Base-by-base conservation (phyloP, 2,888 invertebrate genomes). In the Lepidochitona cinerea region DNA sequence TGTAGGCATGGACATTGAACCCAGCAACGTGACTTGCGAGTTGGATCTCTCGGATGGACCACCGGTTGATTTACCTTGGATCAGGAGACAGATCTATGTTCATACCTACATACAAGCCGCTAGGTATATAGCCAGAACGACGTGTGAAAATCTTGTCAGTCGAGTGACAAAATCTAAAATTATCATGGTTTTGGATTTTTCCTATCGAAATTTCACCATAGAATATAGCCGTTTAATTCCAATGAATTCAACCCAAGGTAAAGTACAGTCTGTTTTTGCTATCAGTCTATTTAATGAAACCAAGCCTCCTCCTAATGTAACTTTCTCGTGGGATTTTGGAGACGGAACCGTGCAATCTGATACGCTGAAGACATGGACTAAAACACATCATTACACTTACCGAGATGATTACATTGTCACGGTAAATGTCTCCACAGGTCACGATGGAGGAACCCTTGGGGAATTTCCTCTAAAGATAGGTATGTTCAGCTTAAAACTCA, bases 301-400 rank as follows among this genome's bases (percentile, higher is more conserved):
- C 7, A 67, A 65, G 65, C 70, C 70, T 18, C 69, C 74, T 26
- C 68, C 73, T 5, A 33, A 68, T 68, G 65, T 75, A 7, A 59
- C 37, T 3, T 71, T 75, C 32, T 29, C 64, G 5, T 77, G 74
- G 74, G 35, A 75, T 32, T 77, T 77, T 53, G 71, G 71, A 1
- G 77, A 75, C 29, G 68, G 68, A 41, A 68, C 74, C 3, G 7
- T n/a, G 5, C 54, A 49, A 12, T 29, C 41, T 3, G 18, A 52
- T 0, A 0, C 32, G 1, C 37, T 70, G 23, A 35, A 49, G 12
- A 37, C 41, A 6, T 75, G 65, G 12, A 18, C 37, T 0, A 49
- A 75, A n/a, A 66, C 18, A 2, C 77, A 77, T 66, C 12, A 9
- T 14, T 77, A 49, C 49, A 32, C 12, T 1, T 23, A 36, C 12